phyloP scores from a whole-genome alignment of 2,113 vertebrate species.

The Spizaetus ornatus region DNA sequence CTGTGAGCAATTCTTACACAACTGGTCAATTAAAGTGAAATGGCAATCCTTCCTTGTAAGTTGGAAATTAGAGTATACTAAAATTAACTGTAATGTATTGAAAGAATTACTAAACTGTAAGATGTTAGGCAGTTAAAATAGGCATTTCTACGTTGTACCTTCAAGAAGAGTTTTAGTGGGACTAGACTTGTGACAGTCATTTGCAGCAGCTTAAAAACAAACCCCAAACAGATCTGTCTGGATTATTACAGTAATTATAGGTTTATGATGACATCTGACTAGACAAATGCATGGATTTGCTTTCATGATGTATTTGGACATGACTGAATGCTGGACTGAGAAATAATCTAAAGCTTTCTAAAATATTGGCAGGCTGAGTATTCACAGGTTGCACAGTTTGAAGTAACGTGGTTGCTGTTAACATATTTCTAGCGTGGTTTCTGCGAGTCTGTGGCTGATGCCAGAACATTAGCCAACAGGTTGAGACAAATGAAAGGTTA shows the following conservation, averaged over 20 bases:
- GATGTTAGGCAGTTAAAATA: background rate
- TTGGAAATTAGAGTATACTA: background rate
- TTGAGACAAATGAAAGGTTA: background rate
- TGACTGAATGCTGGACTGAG: background rate
- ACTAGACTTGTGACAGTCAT: background rate
- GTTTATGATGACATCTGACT: background rate
- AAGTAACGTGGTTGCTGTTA: background rate
- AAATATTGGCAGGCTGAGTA: background rate
- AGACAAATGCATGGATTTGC: background rate
- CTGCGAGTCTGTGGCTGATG: background rate
- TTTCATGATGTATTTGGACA: background rate
- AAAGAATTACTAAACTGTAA: background rate
- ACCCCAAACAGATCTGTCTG: background rate
- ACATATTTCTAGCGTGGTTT: background rate
- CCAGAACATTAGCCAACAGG: background rate
- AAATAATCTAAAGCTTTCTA: background rate
- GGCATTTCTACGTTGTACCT: background rate
- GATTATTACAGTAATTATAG: background rate
- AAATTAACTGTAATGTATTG: background rate
- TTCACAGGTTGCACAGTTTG: background rate
- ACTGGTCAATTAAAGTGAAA: background rate
- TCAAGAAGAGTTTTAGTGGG: background rate
- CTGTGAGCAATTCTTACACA: background rate
- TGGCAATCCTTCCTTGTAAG: background rate
- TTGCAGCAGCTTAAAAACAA: background rate